These are phyloP conservation scores for Clostera curtula DNA, from an alignment of 2,888 invertebrate species.

Conservation along the genomic window DNA sequence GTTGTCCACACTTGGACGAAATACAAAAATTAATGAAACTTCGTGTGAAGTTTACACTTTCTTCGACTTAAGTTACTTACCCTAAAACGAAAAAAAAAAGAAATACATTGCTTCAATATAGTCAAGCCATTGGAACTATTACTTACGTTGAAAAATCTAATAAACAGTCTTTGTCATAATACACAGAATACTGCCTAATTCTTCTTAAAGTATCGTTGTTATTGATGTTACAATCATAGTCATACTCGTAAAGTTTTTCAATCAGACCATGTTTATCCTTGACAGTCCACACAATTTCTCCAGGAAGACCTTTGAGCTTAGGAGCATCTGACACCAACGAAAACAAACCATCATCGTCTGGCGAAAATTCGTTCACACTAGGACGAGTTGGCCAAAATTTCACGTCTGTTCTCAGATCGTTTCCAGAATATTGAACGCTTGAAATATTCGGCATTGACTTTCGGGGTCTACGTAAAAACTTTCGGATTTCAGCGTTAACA, in stretches of 20 bases:
- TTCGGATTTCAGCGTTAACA: slow-evolving; percentile 42
- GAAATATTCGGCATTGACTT: slow-evolving; percentile 5
- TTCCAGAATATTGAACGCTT: slow-evolving; percentile 10
- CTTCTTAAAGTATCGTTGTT: slow-evolving; percentile 49
- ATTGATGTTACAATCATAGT: slow-evolving; percentile 40
- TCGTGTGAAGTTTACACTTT: too few relatives aligned
- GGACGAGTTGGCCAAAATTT: slow-evolving; percentile 15
- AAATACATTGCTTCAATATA: too few relatives aligned
- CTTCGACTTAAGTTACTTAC: neutral
- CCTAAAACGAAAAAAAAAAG: neutral
- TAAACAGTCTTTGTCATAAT: slow-evolving; percentile 55
- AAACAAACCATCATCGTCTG: slow-evolving; percentile 20
- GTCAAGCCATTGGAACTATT: too few relatives aligned
- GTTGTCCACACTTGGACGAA: too few relatives aligned
- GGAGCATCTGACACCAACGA: slow-evolving; percentile 34
- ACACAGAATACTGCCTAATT: slow-evolving; percentile 61
- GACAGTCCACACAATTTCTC: slow-evolving; percentile 57
- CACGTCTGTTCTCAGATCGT: slow-evolving; percentile 3
- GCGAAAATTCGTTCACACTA: slow-evolving; percentile 23
- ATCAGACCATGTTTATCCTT: slow-evolving; percentile 61
- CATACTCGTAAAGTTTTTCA: slow-evolving; percentile 58
- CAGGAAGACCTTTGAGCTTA: slow-evolving; percentile 49
- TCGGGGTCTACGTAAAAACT: slow-evolving; percentile 33
- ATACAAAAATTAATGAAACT: too few relatives aligned
- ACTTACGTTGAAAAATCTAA: slow-evolving; percentile 41